Evolutionary conservation across 2,113 vertebrate genomes (phyloP).

Genomic region (Limanda limanda): DNA sequence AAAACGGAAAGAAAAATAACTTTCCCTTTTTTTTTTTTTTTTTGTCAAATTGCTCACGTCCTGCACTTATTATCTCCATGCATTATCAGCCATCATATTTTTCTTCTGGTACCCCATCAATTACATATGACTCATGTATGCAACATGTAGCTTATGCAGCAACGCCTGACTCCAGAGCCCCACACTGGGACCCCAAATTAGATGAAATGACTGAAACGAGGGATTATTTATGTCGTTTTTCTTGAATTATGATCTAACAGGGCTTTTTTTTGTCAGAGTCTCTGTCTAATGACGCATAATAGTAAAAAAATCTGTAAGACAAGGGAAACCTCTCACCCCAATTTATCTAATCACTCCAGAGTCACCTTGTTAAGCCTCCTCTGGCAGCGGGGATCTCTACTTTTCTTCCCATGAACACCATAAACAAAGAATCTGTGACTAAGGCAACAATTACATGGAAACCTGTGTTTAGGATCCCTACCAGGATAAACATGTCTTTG

Average conservation of each 20-base stretch:
- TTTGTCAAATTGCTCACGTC: conserved; percentile 45
- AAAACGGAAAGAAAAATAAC: conserved; percentile 27
- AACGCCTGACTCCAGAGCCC: neutral
- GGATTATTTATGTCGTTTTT: conserved; percentile 23
- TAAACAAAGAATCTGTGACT: conserved; percentile 56
- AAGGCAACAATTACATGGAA: conserved; percentile 43
- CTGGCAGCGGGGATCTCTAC: conserved; percentile 22
- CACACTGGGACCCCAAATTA: conserved; percentile 29
- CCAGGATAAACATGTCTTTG: conserved; percentile 43
- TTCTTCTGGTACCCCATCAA: conserved; percentile 21
- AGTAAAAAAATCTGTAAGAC: conserved; percentile 27
- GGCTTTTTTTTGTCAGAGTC: neutral
- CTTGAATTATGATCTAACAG: conserved; percentile 23
- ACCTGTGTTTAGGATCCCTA: conserved; percentile 40
- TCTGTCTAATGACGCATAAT: conserved; percentile 26
- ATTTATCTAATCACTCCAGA: conserved; percentile 26
- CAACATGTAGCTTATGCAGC: conserved; percentile 25
- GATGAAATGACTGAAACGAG: conserved; percentile 24
- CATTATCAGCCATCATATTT: conserved; percentile 38
- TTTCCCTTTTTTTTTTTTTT: neutral
- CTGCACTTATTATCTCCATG: conserved; percentile 38
- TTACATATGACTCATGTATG: conserved; percentile 24
- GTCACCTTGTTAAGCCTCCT: conserved; percentile 44
- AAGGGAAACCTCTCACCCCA: conserved; percentile 30
- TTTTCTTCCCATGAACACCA: conserved; percentile 47